Evolutionary conservation across 1,140 invertebrate genomes (phyloP).

Genomic region (Aradophagus sp.): DNA sequence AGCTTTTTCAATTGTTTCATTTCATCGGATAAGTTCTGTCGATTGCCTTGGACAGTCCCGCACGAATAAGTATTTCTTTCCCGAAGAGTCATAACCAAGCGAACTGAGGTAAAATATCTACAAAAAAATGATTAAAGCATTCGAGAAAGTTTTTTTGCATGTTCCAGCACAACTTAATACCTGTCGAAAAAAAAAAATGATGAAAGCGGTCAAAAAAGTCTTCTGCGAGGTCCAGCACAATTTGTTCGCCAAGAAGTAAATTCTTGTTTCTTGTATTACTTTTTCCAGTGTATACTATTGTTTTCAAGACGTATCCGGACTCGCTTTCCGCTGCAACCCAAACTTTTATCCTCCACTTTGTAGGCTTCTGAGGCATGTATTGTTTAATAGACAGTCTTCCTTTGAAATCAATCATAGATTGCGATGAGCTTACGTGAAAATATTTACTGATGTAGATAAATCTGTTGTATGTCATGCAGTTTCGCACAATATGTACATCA

Average conservation of each 20-base stretch:
- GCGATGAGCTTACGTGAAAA: slow-evolving; percentile 51
- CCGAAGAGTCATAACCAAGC: not conserved
- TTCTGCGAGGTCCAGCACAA: slow-evolving; percentile 30
- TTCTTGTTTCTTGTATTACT: slow-evolving; percentile 11
- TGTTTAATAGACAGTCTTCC: slow-evolving; percentile 52
- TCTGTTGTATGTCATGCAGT: slow-evolving; percentile 6
- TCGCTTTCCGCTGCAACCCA: slow-evolving; percentile 31
- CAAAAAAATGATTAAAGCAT: slow-evolving; percentile 15
- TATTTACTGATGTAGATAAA: slow-evolving; percentile 13
- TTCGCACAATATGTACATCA: slow-evolving; percentile 8
- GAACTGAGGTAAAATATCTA: slow-evolving; percentile 6
- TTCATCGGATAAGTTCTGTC: not conserved
- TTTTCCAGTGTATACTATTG: slow-evolving; percentile 34
- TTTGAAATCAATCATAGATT: slow-evolving; percentile 68
- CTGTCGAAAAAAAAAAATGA: slow-evolving; percentile 20
- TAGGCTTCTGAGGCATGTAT: slow-evolving; percentile 55
- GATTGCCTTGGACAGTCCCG: slow-evolving; percentile 3
- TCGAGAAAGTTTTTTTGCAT: slow-evolving; percentile 11
- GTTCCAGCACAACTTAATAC: slow-evolving; percentile 34
- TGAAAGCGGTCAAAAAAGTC: slow-evolving; percentile 10
- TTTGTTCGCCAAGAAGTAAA: slow-evolving; percentile 36
- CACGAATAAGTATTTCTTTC: slow-evolving; percentile 3
- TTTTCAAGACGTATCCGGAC: slow-evolving; percentile 24
- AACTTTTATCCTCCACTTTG: slow-evolving; percentile 52
- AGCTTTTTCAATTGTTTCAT: slow-evolving; percentile 6